Conservation (phyloP, 2,113 vertebrate genomes). For the Columbina picui region DNA sequence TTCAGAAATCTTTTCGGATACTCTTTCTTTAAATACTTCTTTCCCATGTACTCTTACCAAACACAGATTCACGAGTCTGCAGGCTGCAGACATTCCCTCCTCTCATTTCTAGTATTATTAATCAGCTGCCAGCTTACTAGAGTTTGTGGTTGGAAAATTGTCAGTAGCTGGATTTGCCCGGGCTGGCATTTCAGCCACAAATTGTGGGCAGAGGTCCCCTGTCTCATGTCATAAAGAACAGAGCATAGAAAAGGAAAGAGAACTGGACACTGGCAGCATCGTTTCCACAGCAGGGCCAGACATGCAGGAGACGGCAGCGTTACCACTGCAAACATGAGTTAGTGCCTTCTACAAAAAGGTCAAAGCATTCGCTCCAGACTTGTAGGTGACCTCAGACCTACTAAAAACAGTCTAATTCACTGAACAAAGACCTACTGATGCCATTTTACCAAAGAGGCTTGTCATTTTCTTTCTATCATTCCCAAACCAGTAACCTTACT, state of each 20-base stretch:
- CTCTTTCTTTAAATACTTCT: not conserved
- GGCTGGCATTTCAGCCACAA: conserved; percentile 16
- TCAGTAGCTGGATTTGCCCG: conserved; percentile 13
- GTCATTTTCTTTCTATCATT: not conserved
- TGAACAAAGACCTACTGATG: not conserved
- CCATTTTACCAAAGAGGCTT: not conserved
- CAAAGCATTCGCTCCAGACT: conserved; percentile 19
- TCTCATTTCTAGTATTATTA: not conserved
- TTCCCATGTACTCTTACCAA: not conserved
- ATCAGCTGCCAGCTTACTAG: conserved; percentile 20
- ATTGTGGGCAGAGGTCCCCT: not conserved
- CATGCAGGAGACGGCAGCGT: not conserved
- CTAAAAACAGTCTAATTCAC: conserved; percentile 36
- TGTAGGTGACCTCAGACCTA: conserved; percentile 46
- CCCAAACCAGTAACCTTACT: not conserved
- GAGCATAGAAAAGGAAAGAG: not conserved
- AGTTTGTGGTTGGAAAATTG: conserved; percentile 50
- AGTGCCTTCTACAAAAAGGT: conserved; percentile 38
- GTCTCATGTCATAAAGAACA: conserved; percentile 32
- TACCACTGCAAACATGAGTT: conserved; percentile 29
- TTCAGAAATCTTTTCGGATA: not conserved
- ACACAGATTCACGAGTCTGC: not conserved
- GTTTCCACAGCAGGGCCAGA: conserved; percentile 1
- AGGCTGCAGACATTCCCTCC: not conserved
- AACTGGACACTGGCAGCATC: not conserved